A percentile compares a stretch with the other conserved stretches of the same genome.
phyloP scores from a whole-genome alignment of 2,113 vertebrate species.

The Meleagris gallopavo region DNA sequence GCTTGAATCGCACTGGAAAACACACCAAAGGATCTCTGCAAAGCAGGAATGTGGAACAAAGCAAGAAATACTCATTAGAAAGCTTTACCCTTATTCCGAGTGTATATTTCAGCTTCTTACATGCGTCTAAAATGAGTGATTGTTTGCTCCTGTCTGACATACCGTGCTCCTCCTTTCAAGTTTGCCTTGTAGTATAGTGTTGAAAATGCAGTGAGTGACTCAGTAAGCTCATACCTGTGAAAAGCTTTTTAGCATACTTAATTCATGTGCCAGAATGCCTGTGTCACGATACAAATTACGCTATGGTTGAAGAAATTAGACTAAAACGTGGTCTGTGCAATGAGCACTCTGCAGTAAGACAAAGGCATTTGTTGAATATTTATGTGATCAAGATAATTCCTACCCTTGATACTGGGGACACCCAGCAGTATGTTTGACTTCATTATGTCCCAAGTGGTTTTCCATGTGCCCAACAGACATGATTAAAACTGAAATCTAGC shows the following conservation, averaged over 20 bases:
- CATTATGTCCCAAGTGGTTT: background rate
- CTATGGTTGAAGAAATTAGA: background rate
- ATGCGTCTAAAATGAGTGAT: background rate
- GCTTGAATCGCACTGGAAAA: background rate
- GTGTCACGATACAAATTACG: background rate
- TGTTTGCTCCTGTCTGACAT: background rate
- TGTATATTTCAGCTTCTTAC: background rate
- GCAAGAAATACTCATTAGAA: background rate
- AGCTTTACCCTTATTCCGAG: background rate
- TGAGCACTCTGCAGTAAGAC: background rate
- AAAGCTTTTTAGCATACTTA: background rate
- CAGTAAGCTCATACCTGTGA: background rate
- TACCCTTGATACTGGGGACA: background rate
- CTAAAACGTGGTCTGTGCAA: background rate
- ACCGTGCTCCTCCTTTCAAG: background rate
- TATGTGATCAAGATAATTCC: background rate
- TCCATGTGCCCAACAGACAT: background rate
- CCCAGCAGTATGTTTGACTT: background rate
- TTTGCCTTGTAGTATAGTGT: background rate
- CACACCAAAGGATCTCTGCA: background rate
- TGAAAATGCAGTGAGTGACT: background rate
- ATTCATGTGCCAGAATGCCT: background rate
- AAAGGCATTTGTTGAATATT: background rate
- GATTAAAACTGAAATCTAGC: background rate
- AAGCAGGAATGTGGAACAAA: background rate